Conservation (phyloP, 2,888 invertebrate genomes). For the Ptycholaimellus sp. region DNA sequence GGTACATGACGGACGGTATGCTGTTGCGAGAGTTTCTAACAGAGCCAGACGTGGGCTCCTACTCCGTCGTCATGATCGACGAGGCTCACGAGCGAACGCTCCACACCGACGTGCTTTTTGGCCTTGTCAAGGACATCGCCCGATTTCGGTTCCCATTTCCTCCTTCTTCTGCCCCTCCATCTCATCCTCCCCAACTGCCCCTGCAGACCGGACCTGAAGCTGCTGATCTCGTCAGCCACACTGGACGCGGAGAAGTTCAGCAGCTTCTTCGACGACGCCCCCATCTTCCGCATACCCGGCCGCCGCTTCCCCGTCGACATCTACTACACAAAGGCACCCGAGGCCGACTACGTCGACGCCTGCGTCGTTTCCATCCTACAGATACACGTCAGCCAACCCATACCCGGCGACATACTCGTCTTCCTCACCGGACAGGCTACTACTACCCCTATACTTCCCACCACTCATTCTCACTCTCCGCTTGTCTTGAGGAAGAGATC, state of each 20-base stretch:
- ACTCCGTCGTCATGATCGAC: conserved; percentile 93
- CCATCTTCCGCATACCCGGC: conserved; percentile 91
- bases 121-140: conserved; percentile 44
- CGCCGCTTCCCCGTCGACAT: conserved; percentile 73
- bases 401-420: conserved; percentile 69
- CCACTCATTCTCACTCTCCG: background rate
- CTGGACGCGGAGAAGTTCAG: conserved; percentile 83
- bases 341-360: conserved; percentile 93
- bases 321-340: conserved; percentile 93
- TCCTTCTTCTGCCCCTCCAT: too few relatives aligned
- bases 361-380: conserved; percentile 87
- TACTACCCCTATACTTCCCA: background rate
- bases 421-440: conserved; percentile 51
- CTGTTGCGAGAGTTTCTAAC: conserved; percentile 82
- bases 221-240: conserved; percentile 90
- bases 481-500: conserved; percentile 19
- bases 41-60: conserved; percentile 79
- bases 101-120: conserved; percentile 92
- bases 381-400: conserved; percentile 86
- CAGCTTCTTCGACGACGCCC: conserved; percentile 83
- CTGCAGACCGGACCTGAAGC: conserved; percentile 56
- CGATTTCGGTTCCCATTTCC: conserved; percentile 8
- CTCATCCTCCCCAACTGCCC: conserved; percentile 7
- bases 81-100: conserved; percentile 95
- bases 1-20: conserved; percentile 99